These are phyloP conservation scores for Galleria mellonella DNA, from an alignment of 1,140 invertebrate genomes.

Conservation along the genomic window DNA sequence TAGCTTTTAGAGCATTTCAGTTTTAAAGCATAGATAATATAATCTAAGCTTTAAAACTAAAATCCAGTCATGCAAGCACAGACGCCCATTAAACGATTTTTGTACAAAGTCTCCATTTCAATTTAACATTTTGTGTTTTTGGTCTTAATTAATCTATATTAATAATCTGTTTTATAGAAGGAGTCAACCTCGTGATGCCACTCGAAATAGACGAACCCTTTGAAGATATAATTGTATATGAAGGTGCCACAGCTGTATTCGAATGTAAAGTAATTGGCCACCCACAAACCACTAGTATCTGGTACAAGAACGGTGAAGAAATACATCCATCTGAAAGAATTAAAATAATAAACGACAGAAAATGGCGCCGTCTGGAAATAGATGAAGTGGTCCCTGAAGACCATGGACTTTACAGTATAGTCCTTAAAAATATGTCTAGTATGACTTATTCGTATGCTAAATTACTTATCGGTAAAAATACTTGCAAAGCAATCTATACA, in stretches of 20 bases:
- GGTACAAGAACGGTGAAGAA: conserved; percentile 24
- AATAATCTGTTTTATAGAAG: not conserved
- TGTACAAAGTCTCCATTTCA: too few species aligned
- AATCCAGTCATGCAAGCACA: too few species aligned
- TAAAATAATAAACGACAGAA: conserved; percentile 10
- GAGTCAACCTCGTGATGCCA: not conserved
- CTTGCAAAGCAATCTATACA: conserved; percentile 14
- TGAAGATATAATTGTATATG: conserved; percentile 17
- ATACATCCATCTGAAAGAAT: conserved; percentile 10
- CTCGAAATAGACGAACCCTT: conserved; percentile 20
- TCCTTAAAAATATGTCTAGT: conserved; percentile 7
- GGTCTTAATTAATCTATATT: too few species aligned
- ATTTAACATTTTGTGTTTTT: too few species aligned
- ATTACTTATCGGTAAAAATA: conserved; percentile 14
- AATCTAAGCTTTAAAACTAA: too few species aligned
- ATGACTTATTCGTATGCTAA: conserved; percentile 17
- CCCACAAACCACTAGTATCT: conserved; percentile 7
- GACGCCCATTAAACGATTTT: too few species aligned
- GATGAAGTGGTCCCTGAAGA: conserved; percentile 8
- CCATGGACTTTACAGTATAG: conserved; percentile 19
- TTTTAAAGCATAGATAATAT: too few species aligned
- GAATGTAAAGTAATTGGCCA: conserved; percentile 20
- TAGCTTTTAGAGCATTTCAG: too few species aligned
- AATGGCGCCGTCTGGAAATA: conserved; percentile 19
- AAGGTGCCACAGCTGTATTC: conserved; percentile 18